These are phyloP conservation scores for Phylloscopus whistleri DNA, from an alignment of 2,113 vertebrate species.

Conservation along the genomic window DNA sequence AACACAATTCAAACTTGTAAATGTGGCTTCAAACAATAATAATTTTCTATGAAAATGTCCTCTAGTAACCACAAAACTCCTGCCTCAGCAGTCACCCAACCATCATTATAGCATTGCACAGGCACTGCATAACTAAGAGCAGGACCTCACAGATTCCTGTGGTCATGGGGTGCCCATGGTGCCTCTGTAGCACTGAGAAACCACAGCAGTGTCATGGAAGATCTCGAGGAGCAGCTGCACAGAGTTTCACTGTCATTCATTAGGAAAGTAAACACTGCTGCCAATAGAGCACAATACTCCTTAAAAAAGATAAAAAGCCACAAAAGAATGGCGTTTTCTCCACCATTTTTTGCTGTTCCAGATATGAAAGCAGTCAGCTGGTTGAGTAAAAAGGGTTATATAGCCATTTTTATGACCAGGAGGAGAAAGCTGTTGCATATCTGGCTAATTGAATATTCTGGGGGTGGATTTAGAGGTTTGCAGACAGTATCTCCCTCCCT, in stretches of 20 bases:
- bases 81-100: neutral
- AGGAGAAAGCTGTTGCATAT: neutral
- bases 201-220: neutral
- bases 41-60: neutral
- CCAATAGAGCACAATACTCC: neutral
- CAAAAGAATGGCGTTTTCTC: neutral
- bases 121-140: neutral
- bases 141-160: neutral
- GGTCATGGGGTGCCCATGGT: neutral
- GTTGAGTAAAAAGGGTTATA: neutral
- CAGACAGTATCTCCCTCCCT: neutral
- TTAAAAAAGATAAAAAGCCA: neutral
- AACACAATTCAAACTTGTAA: neutral
- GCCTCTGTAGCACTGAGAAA: neutral
- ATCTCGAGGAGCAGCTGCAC: rapidly evolving
- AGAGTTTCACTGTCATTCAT: neutral
- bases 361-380: neutral
- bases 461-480: neutral
- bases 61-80: neutral
- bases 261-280: neutral
- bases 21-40: neutral
- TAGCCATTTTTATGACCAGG: neutral
- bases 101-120: neutral
- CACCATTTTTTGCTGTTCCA: neutral
- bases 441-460: neutral